Percentiles rank a stretch among this genome's conserved stretches.
Conservation (phyloP, 2,113 vertebrate genomes). For the Melierax canorus region DNA sequence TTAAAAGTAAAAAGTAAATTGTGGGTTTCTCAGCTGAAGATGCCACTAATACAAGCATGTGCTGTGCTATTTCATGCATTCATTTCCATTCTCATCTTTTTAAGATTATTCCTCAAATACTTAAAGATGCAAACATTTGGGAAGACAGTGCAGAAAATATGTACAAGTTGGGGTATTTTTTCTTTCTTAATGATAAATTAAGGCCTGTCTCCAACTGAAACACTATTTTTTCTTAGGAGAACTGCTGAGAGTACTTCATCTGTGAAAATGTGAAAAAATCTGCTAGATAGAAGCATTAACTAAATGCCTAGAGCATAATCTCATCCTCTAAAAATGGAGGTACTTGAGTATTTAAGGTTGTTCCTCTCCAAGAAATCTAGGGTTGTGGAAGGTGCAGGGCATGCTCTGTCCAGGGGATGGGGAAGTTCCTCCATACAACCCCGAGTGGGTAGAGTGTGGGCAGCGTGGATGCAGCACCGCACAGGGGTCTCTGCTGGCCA, state of each 20-base stretch:
- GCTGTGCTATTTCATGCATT: background rate
- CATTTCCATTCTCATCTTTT: background rate
- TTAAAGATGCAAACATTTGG: background rate
- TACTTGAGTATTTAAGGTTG: background rate
- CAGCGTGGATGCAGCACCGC: no score
- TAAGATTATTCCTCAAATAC: background rate
- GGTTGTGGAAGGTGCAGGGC: background rate
- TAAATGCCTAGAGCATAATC: background rate
- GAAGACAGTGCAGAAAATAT: background rate
- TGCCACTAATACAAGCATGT: background rate
- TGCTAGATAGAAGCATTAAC: background rate
- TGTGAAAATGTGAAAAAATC: background rate
- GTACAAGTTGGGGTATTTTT: background rate
- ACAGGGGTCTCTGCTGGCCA: background rate
- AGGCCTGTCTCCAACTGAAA: background rate
- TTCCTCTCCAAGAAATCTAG: background rate
- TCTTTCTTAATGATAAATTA: background rate
- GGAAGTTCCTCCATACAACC: background rate
- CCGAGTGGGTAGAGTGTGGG: rapidly evolving
- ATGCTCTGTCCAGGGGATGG: background rate
- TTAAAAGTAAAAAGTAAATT: background rate
- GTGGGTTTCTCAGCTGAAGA: background rate
- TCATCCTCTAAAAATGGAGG: background rate
- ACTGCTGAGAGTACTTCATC: background rate
- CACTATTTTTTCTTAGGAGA: background rate